Conservation (phyloP, 2,888 invertebrate genomes). For the Zhuqinia jingwanae region DNA sequence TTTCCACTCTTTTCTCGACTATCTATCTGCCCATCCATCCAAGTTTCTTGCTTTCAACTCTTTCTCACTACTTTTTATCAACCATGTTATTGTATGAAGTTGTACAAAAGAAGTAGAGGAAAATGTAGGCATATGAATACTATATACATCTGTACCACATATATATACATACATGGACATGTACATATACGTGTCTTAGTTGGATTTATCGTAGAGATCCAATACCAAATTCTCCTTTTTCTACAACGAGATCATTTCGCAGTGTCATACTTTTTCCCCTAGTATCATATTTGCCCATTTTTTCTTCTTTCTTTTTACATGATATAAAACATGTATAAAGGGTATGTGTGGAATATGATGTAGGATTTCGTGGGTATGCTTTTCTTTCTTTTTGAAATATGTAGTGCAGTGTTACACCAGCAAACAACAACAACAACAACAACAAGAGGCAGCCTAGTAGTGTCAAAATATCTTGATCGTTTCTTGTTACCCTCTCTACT, state of each 20-base stretch:
- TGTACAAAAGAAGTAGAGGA: too few species aligned
- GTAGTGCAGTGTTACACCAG: slow-evolving; percentile 29
- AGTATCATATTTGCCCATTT: background rate
- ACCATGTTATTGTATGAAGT: slow-evolving; percentile 11
- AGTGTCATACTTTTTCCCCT: too few species aligned
- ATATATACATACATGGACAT: slow-evolving; percentile 32
- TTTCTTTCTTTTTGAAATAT: slow-evolving; percentile 23
- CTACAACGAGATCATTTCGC: background rate
- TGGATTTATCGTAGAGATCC: slow-evolving; percentile 33
- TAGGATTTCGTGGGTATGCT: background rate
- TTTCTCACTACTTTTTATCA: slow-evolving; percentile 41
- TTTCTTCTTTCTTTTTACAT: too few species aligned
- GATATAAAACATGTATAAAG: background rate
- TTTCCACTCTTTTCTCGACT: slow-evolving; percentile 24
- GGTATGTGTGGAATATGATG: background rate
- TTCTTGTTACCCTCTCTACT: background rate
- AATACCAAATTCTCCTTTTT: background rate
- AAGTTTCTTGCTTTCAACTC: slow-evolving; percentile 53
- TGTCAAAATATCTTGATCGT: slow-evolving; percentile 49
- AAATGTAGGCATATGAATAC: too few species aligned
- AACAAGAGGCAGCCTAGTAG: too few species aligned
- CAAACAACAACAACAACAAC: too few species aligned
- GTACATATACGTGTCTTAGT: slow-evolving; percentile 19
- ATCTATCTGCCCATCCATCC: slow-evolving; percentile 46
- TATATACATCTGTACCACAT: too few species aligned